Evolutionary conservation across 2,113 vertebrate species (phyloP), one percentile per base, ranked within the genome.

Genomic region (Callocephalon fimbriatum): DNA sequence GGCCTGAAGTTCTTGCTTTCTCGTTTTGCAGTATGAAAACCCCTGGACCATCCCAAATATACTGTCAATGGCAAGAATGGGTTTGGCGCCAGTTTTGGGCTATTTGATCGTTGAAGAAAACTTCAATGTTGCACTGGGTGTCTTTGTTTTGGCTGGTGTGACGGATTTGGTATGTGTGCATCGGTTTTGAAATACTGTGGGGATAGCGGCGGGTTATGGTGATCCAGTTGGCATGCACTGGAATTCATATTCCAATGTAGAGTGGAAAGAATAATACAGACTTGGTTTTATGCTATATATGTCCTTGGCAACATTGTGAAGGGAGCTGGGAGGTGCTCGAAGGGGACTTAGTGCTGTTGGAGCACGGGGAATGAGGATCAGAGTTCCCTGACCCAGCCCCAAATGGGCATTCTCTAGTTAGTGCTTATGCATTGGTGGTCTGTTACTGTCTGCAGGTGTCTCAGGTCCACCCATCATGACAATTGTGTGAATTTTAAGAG

Each of bases 11-110:
- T 47, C 88, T 13, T 40, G 32, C 11, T 89, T 42, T 86, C 76
- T 94, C 45, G 5, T 85, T 93, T 67, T 95, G 0, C 93, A 99
- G 99, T 99, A 99, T 97, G 99, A 99, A 98, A 99, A 99, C 95
- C 99, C 99, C 3, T 99, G 99, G 99, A 99, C 99, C 7, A 98
- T 99, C 94, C 99, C 99, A 42, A 99, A 99, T 78, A 97, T 99
- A 74, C 97, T 99, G 95, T 99, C 99, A 32, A 97, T 99, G 98
- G 98, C 98, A 16, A 98, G 99, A 73, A 99, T 99, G 89, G 96
- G 99, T 32, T 95, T 99, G 95, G 98, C 99, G 26, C 99, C 99
- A 0, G 98, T 99, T 80, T 97, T 99, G 61, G 99, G 99, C 86
- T 98, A 99, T 72, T 98, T 99, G 97, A 99, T 99, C 61, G 98